Conservation (phyloP, 2,113 vertebrate genomes). For the Neolamprologus hecqui region DNA sequence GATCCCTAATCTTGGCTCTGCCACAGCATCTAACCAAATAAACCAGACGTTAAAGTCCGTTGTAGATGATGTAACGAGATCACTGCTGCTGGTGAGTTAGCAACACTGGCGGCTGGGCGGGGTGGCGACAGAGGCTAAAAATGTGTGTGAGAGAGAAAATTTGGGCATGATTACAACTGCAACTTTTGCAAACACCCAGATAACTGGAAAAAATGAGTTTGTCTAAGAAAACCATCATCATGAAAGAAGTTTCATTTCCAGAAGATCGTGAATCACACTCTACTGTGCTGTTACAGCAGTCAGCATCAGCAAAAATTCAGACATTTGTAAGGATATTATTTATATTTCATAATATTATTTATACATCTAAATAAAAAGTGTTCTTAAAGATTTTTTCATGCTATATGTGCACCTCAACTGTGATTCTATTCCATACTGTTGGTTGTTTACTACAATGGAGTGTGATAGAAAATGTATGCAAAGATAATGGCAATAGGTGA, state of each 20-base stretch:
- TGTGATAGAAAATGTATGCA: background rate
- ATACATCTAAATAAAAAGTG: background rate
- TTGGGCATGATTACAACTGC: background rate
- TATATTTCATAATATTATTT: background rate
- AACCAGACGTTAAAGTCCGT: background rate
- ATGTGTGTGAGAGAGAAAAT: background rate
- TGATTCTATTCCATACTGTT: background rate
- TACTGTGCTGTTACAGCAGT: background rate
- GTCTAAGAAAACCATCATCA: background rate
- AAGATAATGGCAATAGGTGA: background rate
- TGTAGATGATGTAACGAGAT: conserved; percentile 24
- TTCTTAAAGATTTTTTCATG: background rate
- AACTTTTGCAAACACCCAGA: background rate
- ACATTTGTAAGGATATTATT: background rate
- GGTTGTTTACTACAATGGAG: background rate
- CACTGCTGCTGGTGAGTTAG: background rate
- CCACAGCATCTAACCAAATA: conserved; percentile 8
- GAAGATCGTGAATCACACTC: background rate
- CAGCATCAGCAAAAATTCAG: background rate
- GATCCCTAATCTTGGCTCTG: background rate
- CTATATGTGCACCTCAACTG: background rate
- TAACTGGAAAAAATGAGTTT: background rate
- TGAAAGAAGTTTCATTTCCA: background rate
- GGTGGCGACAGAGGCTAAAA: background rate
- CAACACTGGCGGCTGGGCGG: background rate